phyloP scores from a whole-genome alignment of 2,113 vertebrate species.

The Tylochromis polylepis region DNA sequence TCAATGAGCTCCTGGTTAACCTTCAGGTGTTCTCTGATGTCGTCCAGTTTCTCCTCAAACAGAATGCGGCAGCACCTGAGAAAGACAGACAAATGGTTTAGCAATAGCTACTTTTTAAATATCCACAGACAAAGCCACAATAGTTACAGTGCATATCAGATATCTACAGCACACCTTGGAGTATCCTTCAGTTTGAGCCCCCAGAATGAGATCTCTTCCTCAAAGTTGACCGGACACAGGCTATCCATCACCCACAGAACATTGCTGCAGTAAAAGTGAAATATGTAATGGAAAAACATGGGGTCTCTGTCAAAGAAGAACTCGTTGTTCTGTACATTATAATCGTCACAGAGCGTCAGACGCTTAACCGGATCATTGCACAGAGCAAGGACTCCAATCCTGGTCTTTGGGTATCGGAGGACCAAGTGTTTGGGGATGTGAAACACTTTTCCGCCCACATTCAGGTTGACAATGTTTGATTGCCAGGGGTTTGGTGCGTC shows the following conservation, averaged over 20 bases:
- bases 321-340: slow-evolving; percentile 79
- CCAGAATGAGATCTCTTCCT: slow-evolving; percentile 87
- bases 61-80: slow-evolving; percentile 82
- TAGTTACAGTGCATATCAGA: neutral
- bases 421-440: slow-evolving; percentile 72
- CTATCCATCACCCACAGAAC: slow-evolving; percentile 86
- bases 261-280: slow-evolving; percentile 84
- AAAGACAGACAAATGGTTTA: neutral
- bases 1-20: slow-evolving; percentile 82
- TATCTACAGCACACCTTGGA: slow-evolving; percentile 56
- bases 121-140: neutral
- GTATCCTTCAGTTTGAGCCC: slow-evolving; percentile 80
- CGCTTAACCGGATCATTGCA: slow-evolving; percentile 74
- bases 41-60: slow-evolving; percentile 84
- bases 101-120: neutral
- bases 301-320: slow-evolving; percentile 91
- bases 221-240: slow-evolving; percentile 82
- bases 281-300: slow-evolving; percentile 83
- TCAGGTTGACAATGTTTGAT: slow-evolving; percentile 77
- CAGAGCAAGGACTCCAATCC: slow-evolving; percentile 79
- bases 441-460: slow-evolving; percentile 82
- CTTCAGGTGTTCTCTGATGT: slow-evolving; percentile 83
- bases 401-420: slow-evolving; percentile 75
- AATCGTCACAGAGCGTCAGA: slow-evolving; percentile 84
- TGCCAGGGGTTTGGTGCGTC: slow-evolving; percentile 19